Base-by-base conservation (phyloP, 35 echinoderm and acorn worm species). In the Apostichopus californicus region DNA sequence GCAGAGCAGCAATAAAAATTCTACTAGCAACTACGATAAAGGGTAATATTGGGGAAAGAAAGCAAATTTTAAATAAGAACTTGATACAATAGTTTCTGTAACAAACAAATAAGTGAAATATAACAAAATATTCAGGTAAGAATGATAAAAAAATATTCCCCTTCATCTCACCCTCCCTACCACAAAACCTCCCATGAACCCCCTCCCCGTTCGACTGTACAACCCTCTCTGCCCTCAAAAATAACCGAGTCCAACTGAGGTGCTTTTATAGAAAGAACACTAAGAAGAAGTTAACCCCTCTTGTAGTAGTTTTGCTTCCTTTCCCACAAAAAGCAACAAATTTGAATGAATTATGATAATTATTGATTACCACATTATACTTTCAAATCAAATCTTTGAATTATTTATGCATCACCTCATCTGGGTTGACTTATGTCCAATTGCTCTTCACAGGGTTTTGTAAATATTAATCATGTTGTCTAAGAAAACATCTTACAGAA, bases 31-130 rank as follows among this genome's bases (percentile, higher is more conserved):
- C 58, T 61, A 61, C 58, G 8, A 61, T 61, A 78, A 17, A 78
- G 77, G 11, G 80, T 34, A 82, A 52, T n/a, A 24, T 9, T 13
- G 80, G 46, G 80, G 55, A 57, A 12, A 57, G 55, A 24, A 24
- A 18, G 80, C 55, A 57, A 82, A 6, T 15, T 46, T 82, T 82
- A 55, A 57, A 82, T 57, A 82, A 57, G 55, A 82, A 57, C 55
- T 55, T 55, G 80, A 82, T 82, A 82, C 80, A 82, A 82, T 82
- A 82, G 80, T 82, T 82, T 82, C 80, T 82, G 80, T 55, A 82
- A 57, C 34, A 82, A 57, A 82, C 34, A 82, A 82, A 82, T 82
- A 57, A 52, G 22, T 82, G 80, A 82, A 82, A 82, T 55, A 82
- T 82, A 82, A 53, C 34, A 22, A 75, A 75, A 75, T 75, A 75